Base-by-base conservation (phyloP, 2,888 invertebrate genomes). In the Drosophila kanekoi region DNA sequence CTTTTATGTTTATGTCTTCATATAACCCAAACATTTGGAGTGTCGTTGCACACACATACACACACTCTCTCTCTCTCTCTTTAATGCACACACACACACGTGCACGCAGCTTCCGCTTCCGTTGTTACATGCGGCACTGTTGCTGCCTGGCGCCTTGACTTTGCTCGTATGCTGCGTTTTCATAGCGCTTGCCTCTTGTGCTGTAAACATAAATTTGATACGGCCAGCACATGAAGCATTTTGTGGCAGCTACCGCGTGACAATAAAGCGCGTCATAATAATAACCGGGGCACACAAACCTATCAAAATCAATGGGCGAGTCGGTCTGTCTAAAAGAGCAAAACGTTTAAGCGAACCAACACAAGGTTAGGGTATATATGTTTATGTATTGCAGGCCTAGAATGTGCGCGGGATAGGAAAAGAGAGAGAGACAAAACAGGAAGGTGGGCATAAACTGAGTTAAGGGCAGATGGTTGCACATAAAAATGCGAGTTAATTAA, bases 1-100 rank as follows among this genome's bases (percentile, higher is more conserved):
- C 87, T 87, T 87, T 87, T 87, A 89, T 85, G 79, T 85, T 82
- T 81, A 82, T 87, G 86, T 87, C 86, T 87, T 87, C 81, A 87
- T 87, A 88, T 88, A 79, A 88, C 75, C 74, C 71, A 88, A 83
- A 77, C 89, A 86, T 88, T 86, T 76, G 72, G 81, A 81, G 80
- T 68, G 77, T 77, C 62, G 57, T 32, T 54, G 63, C 68, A 54
- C 56, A 60, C 52, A 51, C 44, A 11, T 14, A 10, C 40, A 40
- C 32, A 13, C 38, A 13, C 33, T 1, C 28, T 28, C 23, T 28
- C 23, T 28, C 8, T 8, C 23, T 23, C 23, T 23, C 23, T 18
- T 18, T 18, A 18, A 18, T 18, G 18, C 18, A 18, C 2, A 18
- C 18, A 45, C 28, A 38, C 52, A 14, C 23, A 5, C 23, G 43